phyloP scores from a whole-genome alignment of 2,113 vertebrate species.

The Cheirogaleus medius region DNA sequence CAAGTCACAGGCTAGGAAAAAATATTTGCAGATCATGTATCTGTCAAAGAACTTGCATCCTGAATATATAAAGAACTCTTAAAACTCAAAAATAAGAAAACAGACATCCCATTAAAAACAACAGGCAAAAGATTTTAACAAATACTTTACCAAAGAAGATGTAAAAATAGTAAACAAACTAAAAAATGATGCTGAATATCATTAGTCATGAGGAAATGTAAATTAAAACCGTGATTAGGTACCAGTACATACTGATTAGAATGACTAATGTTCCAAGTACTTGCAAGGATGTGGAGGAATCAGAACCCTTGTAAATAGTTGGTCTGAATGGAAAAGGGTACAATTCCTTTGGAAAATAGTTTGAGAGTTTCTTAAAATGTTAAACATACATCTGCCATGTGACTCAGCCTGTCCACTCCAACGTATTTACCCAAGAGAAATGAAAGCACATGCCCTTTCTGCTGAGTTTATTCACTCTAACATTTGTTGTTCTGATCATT shows the following conservation, averaged over 20 bases:
- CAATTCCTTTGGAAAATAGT: not conserved
- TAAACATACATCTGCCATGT: not conserved
- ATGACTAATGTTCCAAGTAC: not conserved
- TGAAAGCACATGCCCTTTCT: not conserved
- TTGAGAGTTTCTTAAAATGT: not conserved
- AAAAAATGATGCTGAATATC: not conserved
- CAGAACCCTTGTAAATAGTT: not conserved
- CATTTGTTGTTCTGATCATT: not conserved
- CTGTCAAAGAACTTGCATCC: not conserved
- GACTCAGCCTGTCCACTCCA: not conserved
- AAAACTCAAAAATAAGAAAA: not conserved
- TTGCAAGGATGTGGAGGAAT: not conserved
- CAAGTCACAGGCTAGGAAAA: not conserved
- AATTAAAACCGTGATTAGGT: not conserved
- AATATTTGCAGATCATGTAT: not conserved
- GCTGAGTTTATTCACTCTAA: not conserved
- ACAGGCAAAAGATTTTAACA: not conserved
- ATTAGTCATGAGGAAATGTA: not conserved
- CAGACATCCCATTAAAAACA: not conserved
- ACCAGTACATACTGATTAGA: not conserved
- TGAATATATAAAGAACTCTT: not conserved
- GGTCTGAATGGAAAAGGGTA: not conserved
- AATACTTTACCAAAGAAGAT: not conserved
- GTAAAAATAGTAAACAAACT: not conserved
- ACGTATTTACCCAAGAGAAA: not conserved